Conservation (phyloP, 2,888 invertebrate species). For the Meta bourneti region DNA sequence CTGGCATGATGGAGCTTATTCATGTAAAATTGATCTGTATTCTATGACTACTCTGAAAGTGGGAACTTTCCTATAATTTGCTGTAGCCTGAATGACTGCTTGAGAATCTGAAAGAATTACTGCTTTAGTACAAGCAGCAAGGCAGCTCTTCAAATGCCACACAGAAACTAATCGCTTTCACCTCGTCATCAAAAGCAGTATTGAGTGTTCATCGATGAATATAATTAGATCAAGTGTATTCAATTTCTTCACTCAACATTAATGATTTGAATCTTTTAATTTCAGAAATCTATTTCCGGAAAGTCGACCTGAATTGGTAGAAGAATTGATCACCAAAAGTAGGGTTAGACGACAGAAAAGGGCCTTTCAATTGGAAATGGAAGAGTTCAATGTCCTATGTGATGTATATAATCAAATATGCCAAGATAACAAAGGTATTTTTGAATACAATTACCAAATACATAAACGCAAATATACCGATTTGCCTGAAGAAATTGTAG, state of each 20-base stretch:
- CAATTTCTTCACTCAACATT: not conserved
- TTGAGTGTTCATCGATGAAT: not conserved
- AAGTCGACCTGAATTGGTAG: conserved; percentile 85
- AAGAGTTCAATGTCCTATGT: conserved; percentile 89
- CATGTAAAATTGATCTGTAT: no score
- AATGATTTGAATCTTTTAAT: not conserved
- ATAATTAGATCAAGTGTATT: not conserved
- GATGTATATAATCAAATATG: conserved; percentile 88
- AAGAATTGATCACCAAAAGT: conserved; percentile 86
- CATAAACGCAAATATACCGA: conserved; percentile 1
- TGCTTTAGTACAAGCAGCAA: not conserved
- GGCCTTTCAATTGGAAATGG: conserved; percentile 88
- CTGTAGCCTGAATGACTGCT: not conserved
- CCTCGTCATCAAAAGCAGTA: not conserved
- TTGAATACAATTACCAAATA: conserved; percentile 86
- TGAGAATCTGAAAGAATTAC: not conserved
- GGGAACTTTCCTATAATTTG: no score
- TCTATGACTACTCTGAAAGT: no score
- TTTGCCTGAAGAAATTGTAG: no score
- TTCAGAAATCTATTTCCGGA: conserved; percentile 88
- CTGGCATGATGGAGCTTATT: no score
- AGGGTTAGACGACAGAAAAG: conserved; percentile 87
- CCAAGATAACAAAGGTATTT: conserved; percentile 80
- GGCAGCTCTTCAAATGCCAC: not conserved
- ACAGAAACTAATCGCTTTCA: not conserved